phyloP scores from a whole-genome alignment of 2,113 vertebrate species.

The Spilogale gracilis region DNA sequence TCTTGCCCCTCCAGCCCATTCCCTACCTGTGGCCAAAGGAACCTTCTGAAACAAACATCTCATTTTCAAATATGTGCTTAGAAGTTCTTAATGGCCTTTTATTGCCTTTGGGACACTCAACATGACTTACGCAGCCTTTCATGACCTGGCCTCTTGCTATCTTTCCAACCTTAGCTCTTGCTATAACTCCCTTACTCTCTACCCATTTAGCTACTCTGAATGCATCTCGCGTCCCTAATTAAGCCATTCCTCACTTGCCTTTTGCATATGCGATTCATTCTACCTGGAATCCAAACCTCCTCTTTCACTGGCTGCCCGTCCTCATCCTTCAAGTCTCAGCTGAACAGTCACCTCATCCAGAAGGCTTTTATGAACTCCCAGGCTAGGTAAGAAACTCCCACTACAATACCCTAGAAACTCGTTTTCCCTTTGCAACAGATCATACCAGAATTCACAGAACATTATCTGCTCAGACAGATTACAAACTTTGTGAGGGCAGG shows the following conservation, averaged over 20 bases:
- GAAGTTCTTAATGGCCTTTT: background rate
- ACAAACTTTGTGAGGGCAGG: background rate
- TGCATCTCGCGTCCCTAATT: background rate
- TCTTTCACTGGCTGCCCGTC: background rate
- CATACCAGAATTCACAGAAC: background rate
- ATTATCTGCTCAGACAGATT: background rate
- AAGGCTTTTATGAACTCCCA: background rate
- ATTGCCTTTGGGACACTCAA: background rate
- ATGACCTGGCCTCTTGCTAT: background rate
- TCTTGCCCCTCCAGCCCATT: background rate
- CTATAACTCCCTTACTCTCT: rapidly evolving
- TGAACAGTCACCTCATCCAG: background rate
- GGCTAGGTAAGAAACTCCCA: background rate
- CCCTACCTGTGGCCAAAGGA: background rate
- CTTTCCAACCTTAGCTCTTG: background rate
- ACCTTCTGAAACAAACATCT: background rate
- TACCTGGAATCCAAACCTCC: background rate
- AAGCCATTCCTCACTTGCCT: background rate
- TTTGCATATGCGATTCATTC: background rate
- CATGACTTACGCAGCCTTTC: background rate
- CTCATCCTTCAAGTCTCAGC: background rate
- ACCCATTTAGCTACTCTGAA: background rate
- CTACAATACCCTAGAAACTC: background rate
- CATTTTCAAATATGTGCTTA: background rate
- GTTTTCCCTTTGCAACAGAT: background rate